Conservation (phyloP, 2,888 invertebrate species). For the Cryptus viduatorius region DNA sequence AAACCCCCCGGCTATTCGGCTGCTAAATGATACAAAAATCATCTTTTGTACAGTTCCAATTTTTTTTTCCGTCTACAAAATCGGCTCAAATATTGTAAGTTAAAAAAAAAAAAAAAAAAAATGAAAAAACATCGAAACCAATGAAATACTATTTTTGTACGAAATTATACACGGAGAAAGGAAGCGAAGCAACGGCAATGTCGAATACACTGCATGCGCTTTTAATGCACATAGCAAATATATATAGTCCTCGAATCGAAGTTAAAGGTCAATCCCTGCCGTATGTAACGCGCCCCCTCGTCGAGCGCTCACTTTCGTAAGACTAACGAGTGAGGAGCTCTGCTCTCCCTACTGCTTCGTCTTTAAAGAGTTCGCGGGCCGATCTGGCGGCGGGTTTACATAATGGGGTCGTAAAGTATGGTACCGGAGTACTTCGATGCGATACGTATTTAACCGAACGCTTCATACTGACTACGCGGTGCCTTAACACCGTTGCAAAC, state of each 20-base stretch:
- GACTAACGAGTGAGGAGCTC: conserved; percentile 41
- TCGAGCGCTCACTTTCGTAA: conserved; percentile 42
- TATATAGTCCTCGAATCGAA: conserved; percentile 57
- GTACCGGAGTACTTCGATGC: conserved; percentile 59
- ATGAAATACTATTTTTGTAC: conserved; percentile 54
- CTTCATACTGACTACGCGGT: conserved; percentile 2
- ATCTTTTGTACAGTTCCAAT: conserved; percentile 51
- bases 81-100: conserved; percentile 52
- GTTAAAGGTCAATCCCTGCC: conserved; percentile 61
- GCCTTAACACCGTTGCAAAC: not conserved
- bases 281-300: conserved; percentile 42
- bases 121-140: conserved; percentile 35
- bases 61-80: conserved; percentile 41
- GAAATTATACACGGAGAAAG: conserved; percentile 36
- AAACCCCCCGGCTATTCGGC: conserved; percentile 2
- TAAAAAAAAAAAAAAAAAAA: conserved; percentile 16
- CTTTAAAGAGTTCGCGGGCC: conserved; percentile 52
- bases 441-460: conserved; percentile 40
- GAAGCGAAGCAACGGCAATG: conserved; percentile 15
- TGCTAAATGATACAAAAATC: conserved; percentile 11
- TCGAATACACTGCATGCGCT: not conserved
- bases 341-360: conserved; percentile 26
- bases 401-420: conserved; percentile 72
- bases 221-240: not conserved
- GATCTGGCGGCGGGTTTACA: conserved; percentile 67